Evolutionary conservation across 2,888 invertebrate genomes (phyloP), one percentile per base, ranked within the genome.

Genomic region (Chrysotoxum bicinctum): DNA sequence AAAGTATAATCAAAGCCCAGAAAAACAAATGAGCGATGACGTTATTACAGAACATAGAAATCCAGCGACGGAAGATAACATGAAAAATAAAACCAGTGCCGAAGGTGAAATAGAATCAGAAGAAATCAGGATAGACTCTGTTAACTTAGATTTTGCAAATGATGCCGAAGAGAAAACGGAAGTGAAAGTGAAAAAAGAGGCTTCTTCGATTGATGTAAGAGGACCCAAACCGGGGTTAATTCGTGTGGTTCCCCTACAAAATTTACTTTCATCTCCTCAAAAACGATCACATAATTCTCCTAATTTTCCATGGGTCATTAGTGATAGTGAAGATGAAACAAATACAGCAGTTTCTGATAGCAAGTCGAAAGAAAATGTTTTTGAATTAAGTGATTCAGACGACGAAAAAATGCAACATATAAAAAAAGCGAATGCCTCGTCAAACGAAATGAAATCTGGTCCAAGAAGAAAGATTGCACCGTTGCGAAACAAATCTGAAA

Each of bases 221-320:
- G 45, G 3, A 10, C 50, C 37, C 9, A 83, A 72, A 35, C 45
- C n/a, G 19, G 75, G 81, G 9, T 37, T 26, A 14, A 85, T 85
- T 21, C 80, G 84, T n/a, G 45, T 85, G 0, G 84, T 85, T 16
- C 84, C 84, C 5, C 23, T 85, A 16, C 58, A 76, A 68, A 81
- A 68, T 7, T 58, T 85, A 52, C 80, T 85, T 12, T 81, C 84
- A 37, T 48, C 37, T 10, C 37, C 75, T 32, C 50, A 19, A 5
- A 50, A 30, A 45, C n/a, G 5, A 30, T 14, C 16, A 4, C 3
- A 68, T 9, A 72, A 21, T 52, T 40, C 60, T 21, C 2, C 40
- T 14, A 21, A 16, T 26, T 69, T 62, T 48, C 69, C 54, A 50
- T 74, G 74, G 30, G 79, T 79, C 4, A 79, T 83, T 1, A 83